Conservation (phyloP, 2,113 vertebrate genomes). For the Gallinago undulata region DNA sequence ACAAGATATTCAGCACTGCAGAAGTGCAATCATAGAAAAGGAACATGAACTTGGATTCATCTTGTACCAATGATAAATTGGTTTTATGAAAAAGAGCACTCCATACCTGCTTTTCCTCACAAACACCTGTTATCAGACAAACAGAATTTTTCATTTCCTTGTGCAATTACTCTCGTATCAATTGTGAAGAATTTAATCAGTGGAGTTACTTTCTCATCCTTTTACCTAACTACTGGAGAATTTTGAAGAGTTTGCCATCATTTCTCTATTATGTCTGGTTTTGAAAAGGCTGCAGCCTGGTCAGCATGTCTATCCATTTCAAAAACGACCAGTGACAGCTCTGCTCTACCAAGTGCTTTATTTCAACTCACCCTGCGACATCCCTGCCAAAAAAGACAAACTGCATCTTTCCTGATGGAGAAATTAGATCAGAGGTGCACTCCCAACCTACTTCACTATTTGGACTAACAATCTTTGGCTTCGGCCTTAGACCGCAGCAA, state of each 20-base stretch:
- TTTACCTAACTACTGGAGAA: not conserved
- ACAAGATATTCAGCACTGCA: not conserved
- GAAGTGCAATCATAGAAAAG: not conserved
- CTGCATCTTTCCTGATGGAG: not conserved
- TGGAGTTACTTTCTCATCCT: not conserved
- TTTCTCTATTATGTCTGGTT: not conserved
- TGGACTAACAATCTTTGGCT: too few relatives aligned
- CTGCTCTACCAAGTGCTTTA: not conserved
- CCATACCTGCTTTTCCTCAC: not conserved
- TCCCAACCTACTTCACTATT: rapidly evolving
- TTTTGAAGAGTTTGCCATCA: not conserved
- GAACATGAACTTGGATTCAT: not conserved
- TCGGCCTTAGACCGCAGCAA: too few relatives aligned
- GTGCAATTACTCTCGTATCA: not conserved
- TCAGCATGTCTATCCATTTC: too few relatives aligned
- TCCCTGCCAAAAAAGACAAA: not conserved
- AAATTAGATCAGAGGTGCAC: not conserved
- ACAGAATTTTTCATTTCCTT: not conserved
- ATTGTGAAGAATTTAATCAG: not conserved
- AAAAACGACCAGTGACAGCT: not conserved
- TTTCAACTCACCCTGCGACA: not conserved
- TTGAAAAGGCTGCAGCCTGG: not conserved
- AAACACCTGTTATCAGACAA: not conserved
- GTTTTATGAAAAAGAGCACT: not conserved
- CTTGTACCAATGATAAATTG: not conserved